Base-by-base conservation (phyloP, 2,888 invertebrate genomes). In the Drosophila antonietae region DNA sequence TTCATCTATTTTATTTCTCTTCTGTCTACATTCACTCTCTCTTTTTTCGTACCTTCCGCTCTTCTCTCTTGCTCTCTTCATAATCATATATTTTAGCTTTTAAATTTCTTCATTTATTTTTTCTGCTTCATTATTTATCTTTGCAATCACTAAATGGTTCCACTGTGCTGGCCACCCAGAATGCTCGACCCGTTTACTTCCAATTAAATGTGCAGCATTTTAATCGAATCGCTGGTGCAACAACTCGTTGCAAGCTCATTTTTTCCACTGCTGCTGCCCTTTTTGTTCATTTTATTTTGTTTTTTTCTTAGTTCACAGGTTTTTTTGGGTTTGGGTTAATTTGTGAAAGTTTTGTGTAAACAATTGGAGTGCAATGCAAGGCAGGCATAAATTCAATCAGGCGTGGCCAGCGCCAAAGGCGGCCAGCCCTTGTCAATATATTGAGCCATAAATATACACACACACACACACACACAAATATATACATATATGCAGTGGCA, bases 271-370 rank as follows among this genome's bases (percentile, higher is more conserved):
- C 14, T 15, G 23, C 20, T 44, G 41, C 51, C 51, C 35, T 33
- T 57, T 57, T 46, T 23, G 12, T 39, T 20, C 44, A 44, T 23
- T 23, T 35, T 55, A 18, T 43, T 43, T 5, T 18, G 3, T 0
- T 0, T 44, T 31, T 46, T 66, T 67, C 59, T 73, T 73, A 59
- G 67, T 75, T 81, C 82, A 76, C 79, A 81, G 63, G 58, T 55
- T 55, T 37, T 37, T 66, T 49, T 57, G 64, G 64, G 49, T 46
- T 65, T 73, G 87, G 70, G 72, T 88, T 86, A 88, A 86, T 86
- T 86, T 86, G 86, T 86, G 86, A 86, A 86, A 86, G 86, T 86
- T 86, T 88, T 88, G 88, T 88, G 84, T 77, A 88, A 86, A 86
- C 86, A 86, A 86, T 87, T 79, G 84, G 69, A 71, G 62, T 66